Evolutionary conservation across 2,113 vertebrate genomes (phyloP), one percentile per base, ranked within the genome.

Genomic region (Coreoperca whiteheadi): DNA sequence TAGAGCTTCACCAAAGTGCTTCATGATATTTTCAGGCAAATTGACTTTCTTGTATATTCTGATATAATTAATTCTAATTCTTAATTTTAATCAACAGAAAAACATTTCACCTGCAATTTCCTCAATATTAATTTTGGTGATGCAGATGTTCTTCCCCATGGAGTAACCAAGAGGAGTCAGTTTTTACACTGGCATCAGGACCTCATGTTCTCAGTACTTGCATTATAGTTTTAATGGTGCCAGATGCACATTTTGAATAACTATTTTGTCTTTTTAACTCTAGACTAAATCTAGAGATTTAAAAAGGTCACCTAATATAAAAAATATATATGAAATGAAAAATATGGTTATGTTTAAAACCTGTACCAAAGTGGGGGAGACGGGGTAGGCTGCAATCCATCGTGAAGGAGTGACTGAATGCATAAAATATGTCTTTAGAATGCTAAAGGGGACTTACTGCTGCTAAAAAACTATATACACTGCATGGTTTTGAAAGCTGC

Each of bases 351-450:
- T 11, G 0, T 71, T 59, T 60, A 14, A 64, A 70, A 25, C 0
- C 7, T 51, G 18, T 20, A 41, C 28, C 9, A 21, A 25, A 43
- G 32, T 20, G 23, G 8, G 15, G 4, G 25, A 37, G 15, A 81
- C 8, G 4, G n/a, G 4, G n/a, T n/a, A n/a, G n/a, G 37, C 46
- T 63, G 18, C 37, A 41, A 59, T 37, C 21, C 54, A 37, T 41
- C 28, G 48, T 70, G 60, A 76, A 53, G 8, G 68, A 73, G 50
- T 32, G 28, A 61, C 63, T 23, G 43, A 74, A 43, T 30, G 71
- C 23, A 83, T 76, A 30, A 11, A 25, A 63, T 61, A 23, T 16
- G 20, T 77, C 3, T 53, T 79, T 71, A 12, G 20, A 48, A 67
- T 66, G 72, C 12, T 77, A 20, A 72, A 28, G 37, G 28, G 68